Evolutionary conservation across 2,888 invertebrate species (phyloP), one percentile per base, ranked within the genome.

Genomic region (Agrotis exclamationis): DNA sequence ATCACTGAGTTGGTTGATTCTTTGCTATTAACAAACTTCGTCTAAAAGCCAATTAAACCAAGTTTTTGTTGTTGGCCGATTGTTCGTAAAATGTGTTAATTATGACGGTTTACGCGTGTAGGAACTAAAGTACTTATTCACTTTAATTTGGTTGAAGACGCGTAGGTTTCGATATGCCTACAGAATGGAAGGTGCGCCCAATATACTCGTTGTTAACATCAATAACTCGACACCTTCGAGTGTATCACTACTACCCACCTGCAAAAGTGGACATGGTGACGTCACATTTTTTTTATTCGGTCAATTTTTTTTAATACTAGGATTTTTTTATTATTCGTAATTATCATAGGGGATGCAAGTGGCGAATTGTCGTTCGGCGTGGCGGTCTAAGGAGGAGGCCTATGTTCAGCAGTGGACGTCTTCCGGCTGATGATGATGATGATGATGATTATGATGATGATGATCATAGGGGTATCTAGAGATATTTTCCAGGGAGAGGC

Each of bases 61-160:
- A 18, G 22, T 63, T n/a, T 66, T 16, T 39, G 0, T 62, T 44
- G 66, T 66, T 24, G 3, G 24, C 20, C 44, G 44, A 20, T 47
- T 65, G 13, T 20, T 66, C 5, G n/a, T 66, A 3, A 24, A 24
- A 24, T 18, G 66, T 28, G 66, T 39, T 50, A 39, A 50, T 50
- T 65, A 4, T 14, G 13, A 24, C 9, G 20, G 20, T 39, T 24
- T 16, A 33, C 22, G 7, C 14, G 11, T 47, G 33, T 53, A 3
- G 33, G 58, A 22, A 51, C 51, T 20, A 14, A 39, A 9, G 16
- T 14, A n/a, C n/a, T n/a, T n/a, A 24, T 14, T 47, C 24, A 71
- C 13, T 45, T 47, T 47, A 20, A 47, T 53, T 18, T 47, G 28
- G 14, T 45, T 13, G 14, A 20, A 53, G 53, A 39, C 20, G 13